Percentiles rank a stretch among this genome's conserved stretches.
phyloP scores from a whole-genome alignment of 1,140 invertebrate genomes.

The Pinna nobilis region DNA sequence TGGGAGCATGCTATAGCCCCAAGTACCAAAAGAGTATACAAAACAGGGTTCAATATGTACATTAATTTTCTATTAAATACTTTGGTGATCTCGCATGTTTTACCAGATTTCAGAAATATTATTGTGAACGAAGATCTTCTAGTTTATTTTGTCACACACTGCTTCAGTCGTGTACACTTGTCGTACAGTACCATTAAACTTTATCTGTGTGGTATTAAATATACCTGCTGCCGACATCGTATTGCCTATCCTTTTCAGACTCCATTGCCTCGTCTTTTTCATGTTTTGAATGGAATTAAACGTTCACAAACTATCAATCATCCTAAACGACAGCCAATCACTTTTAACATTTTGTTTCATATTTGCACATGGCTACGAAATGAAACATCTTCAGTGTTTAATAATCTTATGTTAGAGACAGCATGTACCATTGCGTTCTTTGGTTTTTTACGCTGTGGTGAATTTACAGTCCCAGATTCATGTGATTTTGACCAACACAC shows the following conservation, averaged over 20 bases:
- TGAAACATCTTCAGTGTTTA: background rate
- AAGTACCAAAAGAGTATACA: background rate
- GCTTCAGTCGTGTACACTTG: background rate
- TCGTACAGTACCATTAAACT: background rate
- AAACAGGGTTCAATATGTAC: background rate
- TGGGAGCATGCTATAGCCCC: background rate
- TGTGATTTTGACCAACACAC: background rate
- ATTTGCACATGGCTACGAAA: background rate
- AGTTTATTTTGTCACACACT: slow-evolving; percentile 12
- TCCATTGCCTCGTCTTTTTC: background rate
- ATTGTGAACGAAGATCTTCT: background rate
- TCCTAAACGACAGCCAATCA: background rate
- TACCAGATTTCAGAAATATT: no score
- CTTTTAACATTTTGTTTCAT: background rate
- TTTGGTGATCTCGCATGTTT: no score
- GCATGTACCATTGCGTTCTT: slow-evolving; percentile 14
- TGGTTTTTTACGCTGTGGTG: slow-evolving; percentile 24
- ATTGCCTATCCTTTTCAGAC: background rate
- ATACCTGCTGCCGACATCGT: background rate
- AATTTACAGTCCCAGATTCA: slow-evolving; percentile 8
- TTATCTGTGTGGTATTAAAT: background rate
- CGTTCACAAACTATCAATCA: background rate
- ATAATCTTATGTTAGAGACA: background rate
- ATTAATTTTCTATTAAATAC: background rate
- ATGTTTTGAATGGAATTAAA: background rate